Percentiles rank a stretch among this genome's conserved stretches.
Conservation (phyloP, 2,113 vertebrate genomes). For the Nesoenas mayeri region DNA sequence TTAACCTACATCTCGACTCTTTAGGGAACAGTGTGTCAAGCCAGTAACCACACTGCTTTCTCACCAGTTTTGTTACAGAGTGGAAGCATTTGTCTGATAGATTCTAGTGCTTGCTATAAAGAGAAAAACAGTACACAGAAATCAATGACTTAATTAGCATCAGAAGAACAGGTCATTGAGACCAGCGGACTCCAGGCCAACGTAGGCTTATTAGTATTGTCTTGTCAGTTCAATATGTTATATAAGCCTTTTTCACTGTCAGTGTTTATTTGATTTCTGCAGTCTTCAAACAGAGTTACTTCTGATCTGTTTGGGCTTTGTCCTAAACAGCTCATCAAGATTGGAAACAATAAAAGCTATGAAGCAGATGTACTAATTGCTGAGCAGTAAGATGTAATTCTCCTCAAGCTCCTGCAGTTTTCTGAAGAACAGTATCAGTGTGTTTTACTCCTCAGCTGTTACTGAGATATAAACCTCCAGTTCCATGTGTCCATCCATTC, state of each 20-base stretch:
- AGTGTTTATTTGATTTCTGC: constrained; percentile 54
- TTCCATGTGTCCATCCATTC: not conserved
- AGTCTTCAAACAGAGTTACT: constrained; percentile 35
- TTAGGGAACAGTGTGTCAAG: not conserved
- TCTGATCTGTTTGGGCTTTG: constrained; percentile 40
- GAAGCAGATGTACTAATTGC: not conserved
- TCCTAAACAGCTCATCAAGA: not conserved
- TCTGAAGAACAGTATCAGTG: not conserved
- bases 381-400: not conserved
- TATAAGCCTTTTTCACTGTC: constrained; percentile 53
- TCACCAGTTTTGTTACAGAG: not conserved
- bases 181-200: constrained; percentile 44
- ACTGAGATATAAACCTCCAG: not conserved
- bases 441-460: not conserved
- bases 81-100: constrained; percentile 9
- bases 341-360: not conserved
- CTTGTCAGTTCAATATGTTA: constrained; percentile 49
- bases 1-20: not conserved
- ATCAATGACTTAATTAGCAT: constrained; percentile 48
- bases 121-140: constrained; percentile 27
- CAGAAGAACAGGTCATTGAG: constrained; percentile 36
- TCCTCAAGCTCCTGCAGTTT: not conserved
- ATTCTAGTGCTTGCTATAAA: not conserved
- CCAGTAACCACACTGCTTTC: not conserved
- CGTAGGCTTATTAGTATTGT: constrained; percentile 39